Conservation (phyloP, 1,140 invertebrate genomes). For the Chlorops oryzae region DNA sequence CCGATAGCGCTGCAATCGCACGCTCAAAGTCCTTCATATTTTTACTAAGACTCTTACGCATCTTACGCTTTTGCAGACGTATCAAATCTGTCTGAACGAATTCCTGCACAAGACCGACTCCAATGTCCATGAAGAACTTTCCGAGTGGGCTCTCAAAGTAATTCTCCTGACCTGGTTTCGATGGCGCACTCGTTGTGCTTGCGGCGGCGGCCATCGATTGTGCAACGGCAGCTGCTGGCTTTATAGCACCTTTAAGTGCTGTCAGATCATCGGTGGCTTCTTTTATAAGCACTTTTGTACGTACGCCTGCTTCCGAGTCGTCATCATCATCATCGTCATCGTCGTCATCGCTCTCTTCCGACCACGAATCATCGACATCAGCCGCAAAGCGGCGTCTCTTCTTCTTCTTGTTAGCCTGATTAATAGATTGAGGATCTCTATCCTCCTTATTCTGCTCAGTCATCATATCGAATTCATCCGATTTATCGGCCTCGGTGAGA, state of each 20-base stretch:
- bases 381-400: slow-evolving; percentile 23
- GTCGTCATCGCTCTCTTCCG: slow-evolving; percentile 48
- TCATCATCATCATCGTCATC: slow-evolving; percentile 54
- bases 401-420: slow-evolving; percentile 42
- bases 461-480: slow-evolving; percentile 47
- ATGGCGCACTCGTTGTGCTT: slow-evolving; percentile 16
- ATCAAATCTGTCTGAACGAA: slow-evolving; percentile 87
- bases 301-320: slow-evolving; percentile 49
- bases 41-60: slow-evolving; percentile 55
- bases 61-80: slow-evolving; percentile 77
- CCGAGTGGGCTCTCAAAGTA: slow-evolving; percentile 84
- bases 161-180: slow-evolving; percentile 38
- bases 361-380: slow-evolving; percentile 46
- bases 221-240: slow-evolving; percentile 46
- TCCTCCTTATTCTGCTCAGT: slow-evolving; percentile 41
- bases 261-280: slow-evolving; percentile 52
- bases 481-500: slow-evolving; percentile 44
- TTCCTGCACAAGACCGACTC: slow-evolving; percentile 85
- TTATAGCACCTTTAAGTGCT: slow-evolving; percentile 51
- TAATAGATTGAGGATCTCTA: slow-evolving; percentile 35
- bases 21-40: slow-evolving; percentile 65
- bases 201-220: slow-evolving; percentile 32
- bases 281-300: slow-evolving; percentile 53
- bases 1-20: slow-evolving; percentile 72
- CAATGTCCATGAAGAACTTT: slow-evolving; percentile 89